phyloP scores from a whole-genome alignment of 2,113 vertebrate species.

The Myrmecobius fasciatus region DNA sequence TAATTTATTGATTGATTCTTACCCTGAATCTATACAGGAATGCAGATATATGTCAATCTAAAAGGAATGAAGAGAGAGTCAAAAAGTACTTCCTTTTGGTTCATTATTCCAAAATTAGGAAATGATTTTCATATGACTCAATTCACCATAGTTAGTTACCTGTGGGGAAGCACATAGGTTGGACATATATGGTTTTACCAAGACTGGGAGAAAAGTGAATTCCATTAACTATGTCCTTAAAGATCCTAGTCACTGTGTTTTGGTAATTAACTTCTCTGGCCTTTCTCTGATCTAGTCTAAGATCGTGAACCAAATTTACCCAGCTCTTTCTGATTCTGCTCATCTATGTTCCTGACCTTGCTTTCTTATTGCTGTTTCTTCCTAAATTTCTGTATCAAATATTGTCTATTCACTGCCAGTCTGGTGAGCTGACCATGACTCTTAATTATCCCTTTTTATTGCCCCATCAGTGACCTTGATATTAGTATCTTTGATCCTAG shows the following conservation, averaged over 20 bases:
- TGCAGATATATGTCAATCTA: neutral
- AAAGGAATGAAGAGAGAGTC: neutral
- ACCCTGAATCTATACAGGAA: neutral
- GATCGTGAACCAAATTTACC: no score
- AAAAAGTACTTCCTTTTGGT: neutral
- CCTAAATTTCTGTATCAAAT: neutral
- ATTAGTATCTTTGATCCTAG: neutral
- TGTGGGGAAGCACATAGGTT: neutral
- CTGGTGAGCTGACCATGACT: neutral
- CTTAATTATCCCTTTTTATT: neutral
- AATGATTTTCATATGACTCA: neutral
- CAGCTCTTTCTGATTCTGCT: neutral
- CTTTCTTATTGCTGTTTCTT: neutral
- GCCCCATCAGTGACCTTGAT: neutral
- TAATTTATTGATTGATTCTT: neutral
- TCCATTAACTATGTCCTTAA: neutral
- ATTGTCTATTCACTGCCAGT: neutral
- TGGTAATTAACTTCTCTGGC: accelerated
- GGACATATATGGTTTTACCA: neutral
- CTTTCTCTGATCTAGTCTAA: neutral
- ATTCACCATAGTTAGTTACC: neutral
- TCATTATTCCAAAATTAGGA: neutral
- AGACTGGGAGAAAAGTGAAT: accelerated
- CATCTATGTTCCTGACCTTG: neutral
- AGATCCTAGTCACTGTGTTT: no score